phyloP scores from a whole-genome alignment of 2,797 vertebrate species.

The Erithacus rubecula region DNA sequence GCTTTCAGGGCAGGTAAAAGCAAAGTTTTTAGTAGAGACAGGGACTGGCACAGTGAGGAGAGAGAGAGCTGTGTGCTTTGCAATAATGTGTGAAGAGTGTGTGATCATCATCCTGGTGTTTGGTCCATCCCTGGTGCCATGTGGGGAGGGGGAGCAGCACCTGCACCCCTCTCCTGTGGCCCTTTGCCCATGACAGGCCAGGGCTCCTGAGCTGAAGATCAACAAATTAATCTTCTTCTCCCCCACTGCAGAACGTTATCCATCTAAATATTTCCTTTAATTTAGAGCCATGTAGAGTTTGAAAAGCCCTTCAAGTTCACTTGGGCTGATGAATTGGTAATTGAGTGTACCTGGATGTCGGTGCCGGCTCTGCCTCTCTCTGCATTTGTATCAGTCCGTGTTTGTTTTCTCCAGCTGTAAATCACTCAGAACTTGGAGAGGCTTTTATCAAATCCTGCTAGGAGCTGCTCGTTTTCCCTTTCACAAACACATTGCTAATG shows the following conservation, averaged over 20 bases:
- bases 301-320: conserved; percentile 67
- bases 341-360: conserved; percentile 54
- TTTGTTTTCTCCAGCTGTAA: conserved; percentile 67
- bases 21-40: not conserved
- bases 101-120: not conserved
- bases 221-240: conserved; percentile 23
- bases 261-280: conserved; percentile 61
- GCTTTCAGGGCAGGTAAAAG: not conserved
- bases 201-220: not conserved
- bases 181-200: not conserved
- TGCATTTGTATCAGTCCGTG: conserved; percentile 37
- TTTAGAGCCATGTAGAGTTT: conserved; percentile 57
- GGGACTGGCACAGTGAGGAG: not conserved
- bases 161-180: not conserved
- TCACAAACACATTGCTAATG: conserved; percentile 54
- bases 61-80: not conserved
- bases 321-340: conserved; percentile 70
- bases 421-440: conserved; percentile 64
- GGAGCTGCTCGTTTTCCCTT: conserved; percentile 30
- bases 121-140: not conserved
- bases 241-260: not conserved
- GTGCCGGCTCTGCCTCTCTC: conserved; percentile 13
- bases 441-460: conserved; percentile 66
- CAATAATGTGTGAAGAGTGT: accelerated
- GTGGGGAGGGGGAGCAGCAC: not conserved